phyloP scores from a whole-genome alignment of 2,888 invertebrate genomes.

The Neelides folsomi region DNA sequence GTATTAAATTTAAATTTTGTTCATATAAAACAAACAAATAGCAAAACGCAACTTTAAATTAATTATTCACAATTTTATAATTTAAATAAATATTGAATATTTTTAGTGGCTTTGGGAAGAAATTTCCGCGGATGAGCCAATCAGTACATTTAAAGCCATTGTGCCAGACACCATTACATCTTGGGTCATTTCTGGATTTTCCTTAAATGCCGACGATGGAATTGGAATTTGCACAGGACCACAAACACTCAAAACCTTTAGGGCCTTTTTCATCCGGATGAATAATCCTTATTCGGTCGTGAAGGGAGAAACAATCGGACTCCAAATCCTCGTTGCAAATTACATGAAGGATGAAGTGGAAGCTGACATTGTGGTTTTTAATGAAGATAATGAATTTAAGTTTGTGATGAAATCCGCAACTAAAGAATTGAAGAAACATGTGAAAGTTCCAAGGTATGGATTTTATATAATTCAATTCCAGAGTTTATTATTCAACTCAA shows the following conservation, averaged over 20 bases:
- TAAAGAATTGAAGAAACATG: slow-evolving; percentile 3
- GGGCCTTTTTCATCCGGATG: slow-evolving; percentile 68
- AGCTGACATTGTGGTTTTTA: slow-evolving; percentile 65
- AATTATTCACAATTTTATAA: no score
- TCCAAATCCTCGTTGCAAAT: slow-evolving; percentile 70
- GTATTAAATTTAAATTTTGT: no score
- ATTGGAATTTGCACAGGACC: slow-evolving; percentile 8
- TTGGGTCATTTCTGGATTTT: slow-evolving; percentile 70
- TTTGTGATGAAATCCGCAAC: slow-evolving; percentile 1
- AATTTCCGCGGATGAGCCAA: slow-evolving; percentile 4
- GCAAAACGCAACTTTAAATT: no score
- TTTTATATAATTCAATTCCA: no score
- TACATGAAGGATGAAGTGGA: slow-evolving; percentile 61
- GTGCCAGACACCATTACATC: slow-evolving; percentile 70
- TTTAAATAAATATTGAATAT: no score
- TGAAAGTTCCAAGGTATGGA: not conserved
- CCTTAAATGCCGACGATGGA: slow-evolving; percentile 40
- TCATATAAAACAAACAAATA: no score
- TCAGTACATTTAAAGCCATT: slow-evolving; percentile 42
- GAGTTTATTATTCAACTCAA: no score
- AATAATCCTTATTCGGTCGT: slow-evolving; percentile 82
- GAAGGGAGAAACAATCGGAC: slow-evolving; percentile 73
- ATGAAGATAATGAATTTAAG: slow-evolving; percentile 58
- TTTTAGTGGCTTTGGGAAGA: slow-evolving; percentile 23
- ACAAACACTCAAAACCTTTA: slow-evolving; percentile 51